Evolutionary conservation across 2,888 invertebrate species (phyloP).

Genomic region (Agonopterix heracliana): DNA sequence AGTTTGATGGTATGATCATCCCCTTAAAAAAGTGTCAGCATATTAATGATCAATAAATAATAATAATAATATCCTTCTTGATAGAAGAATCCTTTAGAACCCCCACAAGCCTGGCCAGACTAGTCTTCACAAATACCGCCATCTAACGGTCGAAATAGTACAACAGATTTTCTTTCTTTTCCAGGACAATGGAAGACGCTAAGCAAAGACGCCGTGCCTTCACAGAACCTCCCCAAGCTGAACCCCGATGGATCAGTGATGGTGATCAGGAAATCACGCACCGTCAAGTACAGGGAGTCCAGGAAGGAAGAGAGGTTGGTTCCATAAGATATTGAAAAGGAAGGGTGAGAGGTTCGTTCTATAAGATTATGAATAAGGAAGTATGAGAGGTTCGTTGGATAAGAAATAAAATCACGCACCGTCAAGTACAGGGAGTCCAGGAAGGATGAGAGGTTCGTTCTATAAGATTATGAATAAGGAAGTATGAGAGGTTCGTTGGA

Average conservation of each 20-base stretch:
- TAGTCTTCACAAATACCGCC: too few species aligned
- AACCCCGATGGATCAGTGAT: conserved; percentile 67
- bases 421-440: conserved; percentile 61
- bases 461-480: background rate
- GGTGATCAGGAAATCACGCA: conserved; percentile 66
- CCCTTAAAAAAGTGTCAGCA: too few species aligned
- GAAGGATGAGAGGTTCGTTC: conserved; percentile 31
- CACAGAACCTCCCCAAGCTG: conserved; percentile 65
- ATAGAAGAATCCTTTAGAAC: too few species aligned
- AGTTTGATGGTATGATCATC: too few species aligned
- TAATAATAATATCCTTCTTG: too few species aligned
- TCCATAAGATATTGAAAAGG: background rate
- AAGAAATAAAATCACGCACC: conserved; percentile 63
- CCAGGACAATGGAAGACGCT: conserved; percentile 70
- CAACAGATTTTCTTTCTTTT: conserved; percentile 6
- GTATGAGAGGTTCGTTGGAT: too few species aligned
- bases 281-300: conserved; percentile 58
- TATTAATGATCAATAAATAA: too few species aligned
- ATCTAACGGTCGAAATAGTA: too few species aligned
- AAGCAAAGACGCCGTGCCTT: conserved; percentile 65
- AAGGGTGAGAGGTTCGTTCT: too few species aligned
- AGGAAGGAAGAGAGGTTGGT: conserved; percentile 39
- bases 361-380: too few species aligned
- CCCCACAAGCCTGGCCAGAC: too few species aligned
- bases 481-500: too few species aligned